Percentiles rank a stretch among this genome's conserved stretches.
Evolutionary conservation across 1,140 invertebrate species (phyloP).

Genomic region (Trichogramma pretiosum): DNA sequence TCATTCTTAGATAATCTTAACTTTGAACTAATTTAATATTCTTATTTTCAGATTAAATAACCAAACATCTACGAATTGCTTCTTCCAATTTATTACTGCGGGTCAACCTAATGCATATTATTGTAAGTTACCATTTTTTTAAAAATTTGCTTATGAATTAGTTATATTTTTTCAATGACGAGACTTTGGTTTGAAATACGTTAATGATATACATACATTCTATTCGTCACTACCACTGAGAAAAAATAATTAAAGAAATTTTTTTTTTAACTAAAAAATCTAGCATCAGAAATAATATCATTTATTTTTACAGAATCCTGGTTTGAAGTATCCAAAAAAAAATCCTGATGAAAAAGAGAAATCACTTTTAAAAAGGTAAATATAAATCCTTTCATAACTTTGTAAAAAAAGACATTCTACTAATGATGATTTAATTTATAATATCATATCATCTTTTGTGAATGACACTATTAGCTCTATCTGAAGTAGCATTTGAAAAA

Average conservation of each 20-base stretch:
- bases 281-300: background rate
- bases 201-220: slow-evolving; percentile 20
- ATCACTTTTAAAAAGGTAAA: slow-evolving; percentile 8
- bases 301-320: background rate
- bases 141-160: background rate
- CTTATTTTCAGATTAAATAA: background rate
- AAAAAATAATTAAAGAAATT: background rate
- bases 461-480: slow-evolving; percentile 39
- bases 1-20: background rate
- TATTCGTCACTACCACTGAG: slow-evolving; percentile 43
- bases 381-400: slow-evolving; percentile 9
- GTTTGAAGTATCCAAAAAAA: background rate
- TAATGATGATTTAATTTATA: slow-evolving; percentile 25
- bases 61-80: background rate
- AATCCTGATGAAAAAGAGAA: background rate
- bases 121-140: background rate
- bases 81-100: too few relatives aligned
- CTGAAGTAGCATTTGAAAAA: slow-evolving; percentile 26
- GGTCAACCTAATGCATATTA: background rate
- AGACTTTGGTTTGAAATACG: slow-evolving; percentile 22
- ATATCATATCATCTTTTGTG: slow-evolving; percentile 25
- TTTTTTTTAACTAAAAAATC: background rate
- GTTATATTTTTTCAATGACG: slow-evolving; percentile 26
- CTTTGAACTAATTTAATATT: background rate
- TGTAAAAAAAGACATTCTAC: background rate